Evolutionary conservation across 2,113 vertebrate genomes (phyloP).

Genomic region (Galbula dea): DNA sequence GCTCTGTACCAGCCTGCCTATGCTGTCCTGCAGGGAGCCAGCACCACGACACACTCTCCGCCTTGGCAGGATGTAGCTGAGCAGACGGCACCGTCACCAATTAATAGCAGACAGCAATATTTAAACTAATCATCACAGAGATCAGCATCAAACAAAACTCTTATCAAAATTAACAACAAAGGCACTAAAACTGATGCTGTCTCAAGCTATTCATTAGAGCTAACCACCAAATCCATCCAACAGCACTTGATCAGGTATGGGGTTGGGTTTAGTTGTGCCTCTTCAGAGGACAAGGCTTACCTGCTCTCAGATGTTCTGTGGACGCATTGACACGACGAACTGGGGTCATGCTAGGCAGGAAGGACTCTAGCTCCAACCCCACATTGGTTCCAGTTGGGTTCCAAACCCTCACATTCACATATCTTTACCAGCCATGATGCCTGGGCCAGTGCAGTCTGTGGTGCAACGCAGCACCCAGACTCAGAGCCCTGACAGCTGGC

Average conservation of each 20-base stretch:
- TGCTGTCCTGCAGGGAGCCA: not conserved
- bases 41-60: not conserved
- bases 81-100: not conserved
- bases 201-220: not conserved
- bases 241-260: not conserved
- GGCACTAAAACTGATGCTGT: not conserved
- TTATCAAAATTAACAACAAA: not conserved
- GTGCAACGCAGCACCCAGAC: not conserved
- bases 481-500: not conserved
- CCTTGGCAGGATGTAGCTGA: not conserved
- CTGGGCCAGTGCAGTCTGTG: not conserved
- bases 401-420: accelerated
- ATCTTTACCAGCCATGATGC: not conserved
- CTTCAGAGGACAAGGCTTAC: not conserved
- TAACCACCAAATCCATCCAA: not conserved
- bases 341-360: not conserved
- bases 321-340: accelerated
- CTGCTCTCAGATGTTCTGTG: not conserved
- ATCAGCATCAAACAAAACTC: slow-evolving; percentile 18
- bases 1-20: not conserved
- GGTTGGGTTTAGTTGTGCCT: not conserved
- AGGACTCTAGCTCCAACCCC: not conserved
- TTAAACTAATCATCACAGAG: not conserved
- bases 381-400: too few relatives aligned
- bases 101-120: slow-evolving; percentile 1